Percentiles rank a stretch among this genome's conserved stretches.
Evolutionary conservation across 1,140 invertebrate genomes (phyloP).

Genomic region (Tetranychus urticae): DNA sequence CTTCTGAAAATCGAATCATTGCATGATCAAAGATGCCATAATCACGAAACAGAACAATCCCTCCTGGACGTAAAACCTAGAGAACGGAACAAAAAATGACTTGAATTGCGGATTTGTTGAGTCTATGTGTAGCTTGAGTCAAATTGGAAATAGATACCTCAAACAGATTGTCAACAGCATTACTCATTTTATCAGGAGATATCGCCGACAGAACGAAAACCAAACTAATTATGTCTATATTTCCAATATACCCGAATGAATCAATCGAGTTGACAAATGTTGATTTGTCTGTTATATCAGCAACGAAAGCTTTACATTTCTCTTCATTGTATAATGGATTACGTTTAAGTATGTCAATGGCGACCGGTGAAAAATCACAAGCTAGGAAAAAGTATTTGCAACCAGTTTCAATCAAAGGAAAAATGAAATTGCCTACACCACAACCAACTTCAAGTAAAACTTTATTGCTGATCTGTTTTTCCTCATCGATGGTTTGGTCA

Average conservation of each 20-base stretch:
- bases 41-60: constrained; percentile 70
- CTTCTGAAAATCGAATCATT: constrained; percentile 66
- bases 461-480: not conserved
- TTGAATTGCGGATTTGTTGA: not conserved
- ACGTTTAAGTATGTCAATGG: constrained; percentile 58
- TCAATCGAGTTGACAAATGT: constrained; percentile 6
- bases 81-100: not conserved
- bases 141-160: constrained; percentile 16
- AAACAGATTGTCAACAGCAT: constrained; percentile 40
- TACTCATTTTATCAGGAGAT: constrained; percentile 46
- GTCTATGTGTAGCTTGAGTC: not conserved
- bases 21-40: constrained; percentile 97
- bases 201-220: constrained; percentile 59
- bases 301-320: constrained; percentile 43
- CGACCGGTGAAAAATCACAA: constrained; percentile 79
- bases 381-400: constrained; percentile 48
- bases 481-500: not conserved
- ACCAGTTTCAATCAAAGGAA: constrained; percentile 62
- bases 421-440: constrained; percentile 90
- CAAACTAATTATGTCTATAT: constrained; percentile 39
- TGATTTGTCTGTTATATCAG: constrained; percentile 25
- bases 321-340: constrained; percentile 31
- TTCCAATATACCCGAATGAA: constrained; percentile 29
- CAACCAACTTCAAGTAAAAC: constrained; percentile 70
- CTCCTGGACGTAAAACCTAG: constrained; percentile 45